Evolutionary conservation across 2,113 vertebrate genomes (phyloP), one percentile per base, ranked within the genome.

Genomic region (Eubucco bourcierii): DNA sequence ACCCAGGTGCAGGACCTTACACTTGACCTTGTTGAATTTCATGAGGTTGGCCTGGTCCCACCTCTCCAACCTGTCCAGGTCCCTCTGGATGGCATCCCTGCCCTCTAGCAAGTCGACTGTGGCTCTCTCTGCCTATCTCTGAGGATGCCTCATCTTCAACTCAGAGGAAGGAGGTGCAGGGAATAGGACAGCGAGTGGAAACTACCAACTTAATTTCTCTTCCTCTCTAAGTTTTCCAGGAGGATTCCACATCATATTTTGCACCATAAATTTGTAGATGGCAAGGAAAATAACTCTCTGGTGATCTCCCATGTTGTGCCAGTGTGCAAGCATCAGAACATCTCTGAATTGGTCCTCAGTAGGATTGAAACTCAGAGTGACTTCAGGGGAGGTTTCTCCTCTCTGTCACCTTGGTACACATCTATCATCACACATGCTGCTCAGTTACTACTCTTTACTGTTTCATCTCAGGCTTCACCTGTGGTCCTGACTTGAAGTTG

Each of bases 381-480:
- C 10, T 34, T 11, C 44, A 78, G 59, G 66, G 66, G 28, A 84
- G 28, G 10, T 37, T 63, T 12, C 34, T 66, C 3, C 59, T 84
- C 53, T 64, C 20, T 55, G 29, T 33, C 68, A 16, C 53, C 15
- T 15, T 47, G 56, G 25, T 61, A 34, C 41, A 29, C 1, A 0
- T 5, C 7, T 25, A 44, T 52, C 27, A 34, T 25, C 23, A 41
- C 16, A 18, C 24, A 25, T 0, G 0, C 41, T 75, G 33, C 63
- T 76, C 24, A 53, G 19, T 73, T 86, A 60, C 33, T 83, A 27
- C 25, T 73, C 41, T 50, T 59, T 27, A 27, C 7, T 0, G 0
- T 23, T 34, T 61, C 31, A 33, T 33, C 47, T 76, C 37, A 23
- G 41, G 31, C 25, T 67, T 78, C 74, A 64, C 28, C 7, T 5